Base-by-base conservation (phyloP, 2,113 vertebrate genomes). In the Tragelaphus strepsiceros region DNA sequence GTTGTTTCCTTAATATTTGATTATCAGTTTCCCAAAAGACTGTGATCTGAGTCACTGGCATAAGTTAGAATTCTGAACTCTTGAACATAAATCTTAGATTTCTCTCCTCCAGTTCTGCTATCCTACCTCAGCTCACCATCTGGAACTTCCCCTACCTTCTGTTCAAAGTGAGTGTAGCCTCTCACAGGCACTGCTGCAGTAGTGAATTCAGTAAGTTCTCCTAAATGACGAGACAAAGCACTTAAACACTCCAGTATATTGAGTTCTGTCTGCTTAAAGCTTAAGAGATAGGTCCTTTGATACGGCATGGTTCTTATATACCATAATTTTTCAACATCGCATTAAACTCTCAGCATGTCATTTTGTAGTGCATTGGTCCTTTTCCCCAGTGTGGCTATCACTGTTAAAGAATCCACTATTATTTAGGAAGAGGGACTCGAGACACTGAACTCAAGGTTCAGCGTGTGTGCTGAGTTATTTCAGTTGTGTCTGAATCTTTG, bases 401-500 rank as follows among this genome's bases (percentile, higher is more conserved):
- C 49, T 93, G 93, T 96, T 49, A 86, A 96, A 90, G 91, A 77
- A 74, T 35, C 84, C 46, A 7, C 7, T 78, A 14, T 88, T 22
- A 62, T 95, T 95, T 96, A 96, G 74, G 62, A 91, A 94, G 39
- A 95, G 26, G 56, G 30, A 62, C 86, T 61, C 43, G 87, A 61
- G 14, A 74, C 14, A 28, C 58, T 21, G 46, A 71, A 35, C 64
- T 71, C n/a, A 71, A 6, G n/a, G 64, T 71, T 71, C 67, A 71
- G n/a, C 22, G 19, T 62, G 2, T 71, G 9, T 22, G 67, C 67
- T 22, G 22, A 71, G 67, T 39, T 22, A 4, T 19, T 39, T 35
- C 19, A 71, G 19, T 71, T 71, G n/a, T 71, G n/a, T 71, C 67
- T 0, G 2, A 71, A 71, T 71, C 67, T 71, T 71, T 71, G n/a